A percentile compares a stretch with the other conserved stretches of the same genome.
Conservation (phyloP, 2,113 vertebrate species). For the Blennius ocellaris region DNA sequence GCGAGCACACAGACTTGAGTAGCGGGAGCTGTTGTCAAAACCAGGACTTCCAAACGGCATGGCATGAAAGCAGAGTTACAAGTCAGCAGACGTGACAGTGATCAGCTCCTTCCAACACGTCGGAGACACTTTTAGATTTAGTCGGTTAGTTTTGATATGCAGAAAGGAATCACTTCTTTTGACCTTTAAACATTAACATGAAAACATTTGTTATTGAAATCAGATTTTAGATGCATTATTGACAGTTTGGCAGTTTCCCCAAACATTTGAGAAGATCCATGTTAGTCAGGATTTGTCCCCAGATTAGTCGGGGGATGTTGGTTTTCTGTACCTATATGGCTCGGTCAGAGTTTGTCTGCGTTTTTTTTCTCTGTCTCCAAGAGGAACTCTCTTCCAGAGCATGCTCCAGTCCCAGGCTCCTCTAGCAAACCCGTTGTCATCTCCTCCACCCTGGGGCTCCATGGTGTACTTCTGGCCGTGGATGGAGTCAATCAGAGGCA, state of each 20-base stretch:
- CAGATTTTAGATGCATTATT: too few species aligned
- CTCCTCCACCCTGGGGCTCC: conserved; percentile 94
- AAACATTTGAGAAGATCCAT: not conserved
- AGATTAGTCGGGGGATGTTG: conserved; percentile 7
- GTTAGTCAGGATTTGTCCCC: conserved; percentile 8
- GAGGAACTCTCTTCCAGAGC: conserved; percentile 98
- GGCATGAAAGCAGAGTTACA: not conserved
- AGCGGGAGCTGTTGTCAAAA: too few species aligned
- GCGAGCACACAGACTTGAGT: not conserved
- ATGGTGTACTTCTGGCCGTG: conserved; percentile 91
- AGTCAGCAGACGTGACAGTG: conserved; percentile 1
- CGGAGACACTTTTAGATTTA: not conserved
- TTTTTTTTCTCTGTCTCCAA: conserved; percentile 91
- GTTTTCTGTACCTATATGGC: conserved; percentile 94
- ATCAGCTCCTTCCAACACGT: not conserved
- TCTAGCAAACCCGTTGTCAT: conserved; percentile 96
- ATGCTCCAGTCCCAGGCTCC: conserved; percentile 99
- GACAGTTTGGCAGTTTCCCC: not conserved
- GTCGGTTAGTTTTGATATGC: conserved; percentile 38
- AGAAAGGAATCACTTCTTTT: not conserved
- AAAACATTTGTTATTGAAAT: too few species aligned
- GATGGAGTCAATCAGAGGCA: conserved; percentile 98
- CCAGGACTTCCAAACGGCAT: not conserved
- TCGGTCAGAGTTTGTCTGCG: conserved; percentile 94
- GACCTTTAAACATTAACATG: too few species aligned